Conservation (phyloP, 2,113 vertebrate genomes). For the Camelus dromedarius region DNA sequence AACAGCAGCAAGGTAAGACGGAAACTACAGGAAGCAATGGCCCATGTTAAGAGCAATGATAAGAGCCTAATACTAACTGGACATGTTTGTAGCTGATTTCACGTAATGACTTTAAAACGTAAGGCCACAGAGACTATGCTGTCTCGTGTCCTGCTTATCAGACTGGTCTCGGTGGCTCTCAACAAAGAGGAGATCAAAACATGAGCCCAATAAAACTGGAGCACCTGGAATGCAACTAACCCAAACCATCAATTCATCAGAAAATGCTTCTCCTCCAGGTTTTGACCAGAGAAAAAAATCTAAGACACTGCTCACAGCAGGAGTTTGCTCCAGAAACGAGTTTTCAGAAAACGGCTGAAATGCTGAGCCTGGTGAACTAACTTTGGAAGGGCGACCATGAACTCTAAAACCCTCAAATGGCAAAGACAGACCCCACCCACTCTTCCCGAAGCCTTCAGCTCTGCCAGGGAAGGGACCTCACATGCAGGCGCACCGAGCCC, state of each 20-base stretch:
- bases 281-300: neutral
- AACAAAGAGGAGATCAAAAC: neutral
- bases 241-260: neutral
- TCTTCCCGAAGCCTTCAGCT: neutral
- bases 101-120: rapidly evolving
- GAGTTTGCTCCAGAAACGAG: neutral
- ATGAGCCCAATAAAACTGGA: neutral
- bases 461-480: neutral
- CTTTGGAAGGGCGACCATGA: neutral
- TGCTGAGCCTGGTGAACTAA: neutral
- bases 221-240: neutral
- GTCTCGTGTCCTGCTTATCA: neutral
- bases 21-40: neutral
- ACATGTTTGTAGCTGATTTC: neutral
- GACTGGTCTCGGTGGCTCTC: neutral
- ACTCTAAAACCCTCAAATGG: neutral
- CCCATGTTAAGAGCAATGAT: rapidly evolving
- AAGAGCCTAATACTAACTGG: rapidly evolving
- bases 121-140: rapidly evolving
- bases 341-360: neutral
- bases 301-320: neutral
- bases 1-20: neutral
- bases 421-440: no score
- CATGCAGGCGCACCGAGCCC: rapidly evolving
- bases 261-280: neutral